A percentile compares a stretch with the other conserved stretches of the same genome.
phyloP scores from a whole-genome alignment of 2,888 invertebrate genomes.

The Drosophila cyrtoloma region DNA sequence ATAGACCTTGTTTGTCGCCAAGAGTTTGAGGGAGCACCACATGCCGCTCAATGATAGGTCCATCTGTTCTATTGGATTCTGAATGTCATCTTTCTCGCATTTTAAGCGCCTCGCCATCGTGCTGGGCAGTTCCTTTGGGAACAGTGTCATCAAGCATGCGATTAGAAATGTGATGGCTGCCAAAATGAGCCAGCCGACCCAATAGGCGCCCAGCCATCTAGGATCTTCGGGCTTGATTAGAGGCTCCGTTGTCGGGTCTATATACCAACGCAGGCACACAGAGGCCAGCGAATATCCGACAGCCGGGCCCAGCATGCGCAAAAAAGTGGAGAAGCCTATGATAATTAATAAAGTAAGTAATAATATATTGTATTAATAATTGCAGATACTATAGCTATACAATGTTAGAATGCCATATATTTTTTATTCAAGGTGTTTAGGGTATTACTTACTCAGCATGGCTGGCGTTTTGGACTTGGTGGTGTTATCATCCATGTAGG shows the following conservation, averaged over 20 bases:
- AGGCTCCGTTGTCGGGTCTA: conserved; percentile 88
- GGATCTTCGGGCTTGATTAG: conserved; percentile 89
- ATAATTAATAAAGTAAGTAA: neutral
- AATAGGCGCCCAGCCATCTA: conserved; percentile 93
- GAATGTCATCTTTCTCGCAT: conserved; percentile 38
- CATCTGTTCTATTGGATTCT: conserved; percentile 24
- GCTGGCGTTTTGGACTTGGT: conserved; percentile 89
- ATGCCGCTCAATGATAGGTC: conserved; percentile 86
- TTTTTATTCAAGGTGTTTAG: neutral
- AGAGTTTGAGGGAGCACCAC: conserved; percentile 87
- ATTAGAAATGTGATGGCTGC: conserved; percentile 87
- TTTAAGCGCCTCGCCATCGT: conserved; percentile 86
- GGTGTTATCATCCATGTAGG: conserved; percentile 91
- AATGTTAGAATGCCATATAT: neutral
- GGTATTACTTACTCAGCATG: conserved; percentile 87
- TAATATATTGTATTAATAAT: neutral
- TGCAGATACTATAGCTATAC: neutral
- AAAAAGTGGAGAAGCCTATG: conserved; percentile 87
- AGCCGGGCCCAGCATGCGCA: conserved; percentile 87
- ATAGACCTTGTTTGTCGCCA: conserved; percentile 88
- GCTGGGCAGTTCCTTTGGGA: conserved; percentile 89
- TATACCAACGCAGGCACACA: conserved; percentile 88
- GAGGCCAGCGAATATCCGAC: conserved; percentile 89
- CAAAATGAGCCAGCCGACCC: conserved; percentile 90
- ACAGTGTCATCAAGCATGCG: conserved; percentile 87